A percentile compares a stretch with the other conserved stretches of the same genome.
These are phyloP conservation scores for Sylvilagus floridanus DNA, from an alignment of 2,797 vertebrate genomes.

Conservation along the genomic window DNA sequence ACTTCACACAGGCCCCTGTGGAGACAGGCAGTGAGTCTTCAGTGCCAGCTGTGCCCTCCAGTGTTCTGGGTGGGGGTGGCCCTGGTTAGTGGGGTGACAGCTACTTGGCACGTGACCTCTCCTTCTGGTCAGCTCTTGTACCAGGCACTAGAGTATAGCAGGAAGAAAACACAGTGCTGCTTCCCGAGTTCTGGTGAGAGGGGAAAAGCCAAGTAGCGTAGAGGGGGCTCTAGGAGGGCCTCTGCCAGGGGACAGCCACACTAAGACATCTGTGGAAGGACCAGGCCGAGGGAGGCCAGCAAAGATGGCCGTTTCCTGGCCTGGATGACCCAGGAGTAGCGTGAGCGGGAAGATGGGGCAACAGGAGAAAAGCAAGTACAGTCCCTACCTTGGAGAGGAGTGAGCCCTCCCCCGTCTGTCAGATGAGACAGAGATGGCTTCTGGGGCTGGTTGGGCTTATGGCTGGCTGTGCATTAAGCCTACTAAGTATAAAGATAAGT, in stretches of 20 bases:
- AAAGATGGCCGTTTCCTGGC: neutral
- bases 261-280: neutral
- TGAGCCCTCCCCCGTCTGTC: neutral
- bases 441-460: no score
- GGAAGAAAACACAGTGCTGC: neutral
- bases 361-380: no score
- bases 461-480: no score
- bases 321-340: neutral
- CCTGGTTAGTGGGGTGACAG: neutral
- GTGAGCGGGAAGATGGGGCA: no score
- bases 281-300: neutral
- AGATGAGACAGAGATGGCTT: no score
- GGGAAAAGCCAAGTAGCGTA: neutral
- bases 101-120: neutral
- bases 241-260: no score
- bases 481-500: no score
- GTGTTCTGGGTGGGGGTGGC: neutral
- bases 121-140: neutral
- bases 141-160: neutral
- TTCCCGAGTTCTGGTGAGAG: neutral
- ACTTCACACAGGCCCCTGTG: slow-evolving; percentile 89
- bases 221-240: no score
- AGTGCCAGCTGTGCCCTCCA: rapidly evolving
- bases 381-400: neutral
- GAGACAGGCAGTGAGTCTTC: rapidly evolving